A percentile compares a stretch with the other conserved stretches of the same genome.
These are phyloP conservation scores for Naso thynnoides DNA, from an alignment of 2,797 vertebrate genomes.

Conservation along the genomic window DNA sequence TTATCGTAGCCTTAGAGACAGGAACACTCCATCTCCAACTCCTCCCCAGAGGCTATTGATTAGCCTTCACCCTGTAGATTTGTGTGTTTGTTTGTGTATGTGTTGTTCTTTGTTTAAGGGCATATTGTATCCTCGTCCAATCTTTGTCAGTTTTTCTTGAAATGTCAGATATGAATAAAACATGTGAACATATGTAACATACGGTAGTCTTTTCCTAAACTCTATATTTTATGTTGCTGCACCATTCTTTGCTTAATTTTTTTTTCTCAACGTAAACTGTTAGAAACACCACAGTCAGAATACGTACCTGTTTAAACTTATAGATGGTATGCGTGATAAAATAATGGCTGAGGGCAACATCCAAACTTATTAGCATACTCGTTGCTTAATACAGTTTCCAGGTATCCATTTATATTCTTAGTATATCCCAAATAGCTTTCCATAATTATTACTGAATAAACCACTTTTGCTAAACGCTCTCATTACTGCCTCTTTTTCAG, in stretches of 20 bases:
- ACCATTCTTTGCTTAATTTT: background rate
- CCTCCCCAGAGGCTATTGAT: slow-evolving; percentile 59
- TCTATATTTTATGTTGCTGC: background rate
- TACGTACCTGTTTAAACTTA: background rate
- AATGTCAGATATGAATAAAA: slow-evolving; percentile 27
- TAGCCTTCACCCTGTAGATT: slow-evolving; percentile 27
- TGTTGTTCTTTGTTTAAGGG: slow-evolving; percentile 39
- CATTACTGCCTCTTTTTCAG: background rate
- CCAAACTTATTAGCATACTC: background rate
- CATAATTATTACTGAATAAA: background rate
- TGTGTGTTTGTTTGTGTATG: slow-evolving; percentile 15
- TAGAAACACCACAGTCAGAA: background rate
- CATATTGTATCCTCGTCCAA: slow-evolving; percentile 12
- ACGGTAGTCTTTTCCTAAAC: background rate
- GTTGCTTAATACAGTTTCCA: background rate
- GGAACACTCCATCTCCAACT: slow-evolving; percentile 61
- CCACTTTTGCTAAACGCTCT: background rate
- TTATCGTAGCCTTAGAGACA: slow-evolving; percentile 68
- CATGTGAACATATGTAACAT: background rate
- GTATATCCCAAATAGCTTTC: background rate
- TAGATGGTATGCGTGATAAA: background rate
- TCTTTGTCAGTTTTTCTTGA: background rate
- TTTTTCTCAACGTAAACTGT: background rate
- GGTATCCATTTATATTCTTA: background rate
- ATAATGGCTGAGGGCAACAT: background rate